A percentile compares a stretch with the other conserved stretches of the same genome.
These are phyloP conservation scores for Anguilla rostrata DNA, from an alignment of 2,113 vertebrate species.

Conservation along the genomic window DNA sequence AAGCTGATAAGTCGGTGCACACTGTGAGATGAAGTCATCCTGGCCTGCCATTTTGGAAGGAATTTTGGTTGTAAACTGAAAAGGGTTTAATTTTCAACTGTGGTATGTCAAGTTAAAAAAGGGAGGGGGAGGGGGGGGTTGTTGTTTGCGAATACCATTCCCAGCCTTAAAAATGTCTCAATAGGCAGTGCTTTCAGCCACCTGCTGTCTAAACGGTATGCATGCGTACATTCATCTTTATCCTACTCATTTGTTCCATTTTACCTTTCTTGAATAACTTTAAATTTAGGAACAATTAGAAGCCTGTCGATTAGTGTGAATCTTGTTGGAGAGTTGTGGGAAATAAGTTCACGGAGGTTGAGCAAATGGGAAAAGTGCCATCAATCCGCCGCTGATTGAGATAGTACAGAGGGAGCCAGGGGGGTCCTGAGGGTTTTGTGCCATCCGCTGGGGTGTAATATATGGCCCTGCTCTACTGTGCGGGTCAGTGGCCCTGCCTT, in stretches of 20 bases:
- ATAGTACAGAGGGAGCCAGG: conserved; percentile 73
- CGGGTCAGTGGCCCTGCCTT: conserved; percentile 89
- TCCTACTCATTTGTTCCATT: background rate
- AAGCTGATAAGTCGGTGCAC: conserved; percentile 19
- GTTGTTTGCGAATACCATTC: background rate
- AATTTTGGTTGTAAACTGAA: conserved; percentile 22
- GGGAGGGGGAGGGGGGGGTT: background rate
- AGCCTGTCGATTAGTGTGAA: conserved; percentile 47
- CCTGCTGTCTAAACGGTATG: background rate
- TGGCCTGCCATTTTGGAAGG: background rate
- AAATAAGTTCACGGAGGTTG: conserved; percentile 61
- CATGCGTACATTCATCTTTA: background rate
- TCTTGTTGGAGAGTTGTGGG: conserved; percentile 57
- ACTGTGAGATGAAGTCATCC: background rate
- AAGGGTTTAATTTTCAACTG: conserved; percentile 20
- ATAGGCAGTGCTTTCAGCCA: background rate
- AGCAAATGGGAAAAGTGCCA: conserved; percentile 67
- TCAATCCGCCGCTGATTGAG: conserved; percentile 78
- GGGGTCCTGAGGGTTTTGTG: conserved; percentile 73
- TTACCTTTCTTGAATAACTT: background rate
- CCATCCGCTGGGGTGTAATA: conserved; percentile 80
- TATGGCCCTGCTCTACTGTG: conserved; percentile 84
- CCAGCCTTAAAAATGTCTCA: background rate
- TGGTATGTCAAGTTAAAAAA: background rate
- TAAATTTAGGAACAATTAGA: conserved; percentile 13